A percentile compares a stretch with the other conserved stretches of the same genome.
These are phyloP conservation scores for Ciconia maguari DNA, from an alignment of 2,113 vertebrate genomes.

Conservation along the genomic window DNA sequence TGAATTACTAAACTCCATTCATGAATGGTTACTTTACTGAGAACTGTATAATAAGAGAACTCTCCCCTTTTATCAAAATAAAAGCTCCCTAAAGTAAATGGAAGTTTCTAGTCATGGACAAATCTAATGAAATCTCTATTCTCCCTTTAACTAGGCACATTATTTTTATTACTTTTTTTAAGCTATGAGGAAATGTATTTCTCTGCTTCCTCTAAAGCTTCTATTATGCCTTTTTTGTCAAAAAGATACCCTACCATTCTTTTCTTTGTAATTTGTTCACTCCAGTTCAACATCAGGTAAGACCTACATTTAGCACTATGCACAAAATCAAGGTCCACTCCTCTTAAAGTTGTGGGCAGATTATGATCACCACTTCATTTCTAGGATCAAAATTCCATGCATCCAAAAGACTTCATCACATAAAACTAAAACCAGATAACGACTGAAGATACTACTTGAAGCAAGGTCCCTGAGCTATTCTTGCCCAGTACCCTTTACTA, in stretches of 20 bases:
- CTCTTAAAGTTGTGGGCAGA: not conserved
- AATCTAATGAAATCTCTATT: not conserved
- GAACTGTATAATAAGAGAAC: not conserved
- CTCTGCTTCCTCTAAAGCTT: not conserved
- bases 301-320: not conserved
- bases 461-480: not conserved
- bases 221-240: not conserved
- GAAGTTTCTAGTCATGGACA: not conserved
- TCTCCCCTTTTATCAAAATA: not conserved
- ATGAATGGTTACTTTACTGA: not conserved
- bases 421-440: not conserved
- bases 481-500: not conserved
- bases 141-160: not conserved
- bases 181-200: not conserved
- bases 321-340: not conserved
- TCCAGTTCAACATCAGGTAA: not conserved
- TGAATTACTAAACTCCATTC: not conserved
- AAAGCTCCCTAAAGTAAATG: not conserved
- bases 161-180: not conserved
- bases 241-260: not conserved
- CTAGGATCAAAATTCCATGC: not conserved
- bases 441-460: not conserved
- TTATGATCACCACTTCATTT: not conserved
- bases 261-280: not conserved
- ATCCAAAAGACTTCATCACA: not conserved